A percentile compares a stretch with the other conserved stretches of the same genome.
Evolutionary conservation across 1,140 invertebrate genomes (phyloP).

Genomic region (Xylocopa sonorina): DNA sequence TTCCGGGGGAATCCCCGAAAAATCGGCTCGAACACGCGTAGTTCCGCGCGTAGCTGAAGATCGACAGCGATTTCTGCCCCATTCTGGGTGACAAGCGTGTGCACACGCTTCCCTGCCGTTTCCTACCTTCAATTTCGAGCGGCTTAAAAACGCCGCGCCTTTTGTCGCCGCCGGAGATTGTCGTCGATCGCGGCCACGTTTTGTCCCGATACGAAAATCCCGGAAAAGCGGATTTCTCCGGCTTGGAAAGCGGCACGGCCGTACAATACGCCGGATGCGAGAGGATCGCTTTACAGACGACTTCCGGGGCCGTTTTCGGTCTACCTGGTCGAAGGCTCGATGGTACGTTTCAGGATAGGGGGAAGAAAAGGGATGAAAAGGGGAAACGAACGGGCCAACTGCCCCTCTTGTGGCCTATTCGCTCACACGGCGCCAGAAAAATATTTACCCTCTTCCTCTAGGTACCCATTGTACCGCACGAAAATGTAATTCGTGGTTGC

Average conservation of each 20-base stretch:
- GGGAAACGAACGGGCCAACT: constrained; percentile 37
- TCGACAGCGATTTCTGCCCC: background rate
- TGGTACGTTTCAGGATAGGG: background rate
- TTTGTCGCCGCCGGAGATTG: constrained; percentile 23
- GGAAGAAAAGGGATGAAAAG: constrained; percentile 19
- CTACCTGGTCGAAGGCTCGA: constrained; percentile 36
- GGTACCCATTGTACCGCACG: background rate
- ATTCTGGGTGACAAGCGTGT: constrained; percentile 17
- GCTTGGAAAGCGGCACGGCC: constrained; percentile 17
- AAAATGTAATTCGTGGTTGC: background rate
- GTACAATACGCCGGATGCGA: constrained; percentile 58
- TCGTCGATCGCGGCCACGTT: constrained; percentile 11
- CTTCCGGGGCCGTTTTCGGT: constrained; percentile 57
- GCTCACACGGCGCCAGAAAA: constrained; percentile 9
- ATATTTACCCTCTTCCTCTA: constrained; percentile 43
- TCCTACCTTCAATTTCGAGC: constrained; percentile 1
- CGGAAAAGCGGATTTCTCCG: constrained; percentile 64
- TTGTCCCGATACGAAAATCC: constrained; percentile 49
- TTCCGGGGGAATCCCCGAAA: background rate
- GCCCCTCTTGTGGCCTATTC: constrained; percentile 17
- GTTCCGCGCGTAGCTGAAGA: background rate
- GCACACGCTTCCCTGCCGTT: background rate
- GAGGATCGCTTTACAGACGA: constrained; percentile 58
- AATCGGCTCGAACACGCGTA: constrained; percentile 42
- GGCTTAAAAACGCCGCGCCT: constrained; percentile 16